A percentile compares a stretch with the other conserved stretches of the same genome.
phyloP scores from a whole-genome alignment of 2,888 invertebrate species.

The Lithophane ornitopus region DNA sequence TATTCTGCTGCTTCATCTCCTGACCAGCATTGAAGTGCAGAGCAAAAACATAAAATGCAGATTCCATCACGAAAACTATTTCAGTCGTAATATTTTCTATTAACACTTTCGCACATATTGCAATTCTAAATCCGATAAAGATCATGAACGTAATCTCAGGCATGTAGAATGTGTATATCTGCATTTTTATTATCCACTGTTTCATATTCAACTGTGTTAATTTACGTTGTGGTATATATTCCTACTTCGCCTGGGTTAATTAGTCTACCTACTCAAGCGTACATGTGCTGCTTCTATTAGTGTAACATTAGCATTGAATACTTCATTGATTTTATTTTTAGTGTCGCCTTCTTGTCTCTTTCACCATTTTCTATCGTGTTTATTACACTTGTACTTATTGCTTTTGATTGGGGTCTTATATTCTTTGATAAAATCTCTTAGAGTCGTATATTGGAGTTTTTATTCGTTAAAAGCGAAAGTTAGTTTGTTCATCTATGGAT shows the following conservation, averaged over 20 bases:
- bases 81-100: neutral
- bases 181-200: slow-evolving; percentile 23
- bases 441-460: neutral
- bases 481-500: neutral
- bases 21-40: neutral
- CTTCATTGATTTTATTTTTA: slow-evolving; percentile 49
- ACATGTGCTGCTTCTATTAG: slow-evolving; percentile 52
- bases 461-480: neutral
- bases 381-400: slow-evolving; percentile 12
- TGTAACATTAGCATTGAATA: slow-evolving; percentile 57
- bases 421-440: neutral
- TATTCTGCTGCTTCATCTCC: neutral
- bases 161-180: neutral
- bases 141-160: slow-evolving; percentile 11
- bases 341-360: slow-evolving; percentile 22
- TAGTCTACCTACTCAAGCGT: slow-evolving; percentile 46
- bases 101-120: slow-evolving; percentile 24
- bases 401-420: neutral
- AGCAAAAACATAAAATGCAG: neutral
- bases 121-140: neutral
- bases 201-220: slow-evolving; percentile 22
- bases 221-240: slow-evolving; percentile 37
- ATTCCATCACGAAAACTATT: neutral
- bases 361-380: slow-evolving; percentile 19
- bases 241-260: slow-evolving; percentile 46